phyloP scores from a whole-genome alignment of 2,797 vertebrate species.

The Rhinatrema bivittatum region DNA sequence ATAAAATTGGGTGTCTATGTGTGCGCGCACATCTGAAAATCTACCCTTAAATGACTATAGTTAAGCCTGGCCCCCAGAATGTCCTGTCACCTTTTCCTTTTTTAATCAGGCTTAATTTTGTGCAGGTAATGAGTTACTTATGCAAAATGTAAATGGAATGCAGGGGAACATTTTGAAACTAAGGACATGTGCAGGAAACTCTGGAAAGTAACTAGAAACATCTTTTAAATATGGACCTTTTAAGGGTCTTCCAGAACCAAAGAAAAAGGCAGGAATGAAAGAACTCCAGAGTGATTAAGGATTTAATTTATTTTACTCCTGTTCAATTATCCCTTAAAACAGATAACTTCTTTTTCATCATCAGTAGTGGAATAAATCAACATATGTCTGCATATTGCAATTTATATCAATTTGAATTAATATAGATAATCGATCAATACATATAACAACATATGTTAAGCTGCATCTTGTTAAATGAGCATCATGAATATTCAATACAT shows the following conservation, averaged over 20 bases:
- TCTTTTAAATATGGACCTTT: too few species aligned
- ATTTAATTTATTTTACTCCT: conserved; percentile 21
- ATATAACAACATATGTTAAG: conserved; percentile 10
- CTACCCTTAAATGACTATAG: too few species aligned
- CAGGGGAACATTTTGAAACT: too few species aligned
- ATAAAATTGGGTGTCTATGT: too few species aligned
- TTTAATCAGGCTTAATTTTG: too few species aligned
- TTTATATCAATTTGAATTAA: conserved; percentile 33
- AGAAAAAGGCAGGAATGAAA: conserved; percentile 2
- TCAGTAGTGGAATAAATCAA: not conserved
- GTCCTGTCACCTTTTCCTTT: too few species aligned
- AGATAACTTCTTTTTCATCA: conserved; percentile 5
- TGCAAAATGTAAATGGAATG: too few species aligned
- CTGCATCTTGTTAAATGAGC: conserved; percentile 8
- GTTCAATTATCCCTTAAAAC: conserved; percentile 16
- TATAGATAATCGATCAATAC: conserved; percentile 21
- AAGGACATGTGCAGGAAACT: too few species aligned
- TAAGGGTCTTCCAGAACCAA: not conserved
- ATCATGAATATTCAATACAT: conserved; percentile 20
- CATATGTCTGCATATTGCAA: conserved; percentile 11
- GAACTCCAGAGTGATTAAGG: conserved; percentile 15
- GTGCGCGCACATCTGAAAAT: too few species aligned
- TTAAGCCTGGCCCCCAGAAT: too few species aligned
- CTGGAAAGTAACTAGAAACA: too few species aligned
- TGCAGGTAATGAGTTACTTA: too few species aligned